Evolutionary conservation across 2,113 vertebrate species (phyloP).

Genomic region (Micronisus gabar): DNA sequence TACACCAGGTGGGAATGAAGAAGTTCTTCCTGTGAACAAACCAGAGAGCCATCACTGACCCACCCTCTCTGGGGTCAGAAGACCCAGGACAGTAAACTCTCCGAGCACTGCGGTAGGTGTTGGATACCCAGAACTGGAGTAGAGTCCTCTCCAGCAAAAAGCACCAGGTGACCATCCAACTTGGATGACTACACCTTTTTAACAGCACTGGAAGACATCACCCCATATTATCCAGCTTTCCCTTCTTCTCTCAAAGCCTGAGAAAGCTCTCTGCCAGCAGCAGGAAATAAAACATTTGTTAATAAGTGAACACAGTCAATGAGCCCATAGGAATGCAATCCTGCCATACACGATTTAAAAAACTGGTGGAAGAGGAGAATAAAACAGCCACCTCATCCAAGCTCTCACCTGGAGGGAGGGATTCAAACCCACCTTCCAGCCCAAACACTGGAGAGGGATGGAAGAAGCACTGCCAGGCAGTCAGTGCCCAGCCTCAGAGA

Average conservation of each 20-base stretch:
- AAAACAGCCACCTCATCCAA: neutral
- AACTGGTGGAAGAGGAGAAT: neutral
- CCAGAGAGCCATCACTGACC: neutral
- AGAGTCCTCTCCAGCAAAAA: neutral
- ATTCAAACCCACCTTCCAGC: neutral
- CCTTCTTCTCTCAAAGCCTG: neutral
- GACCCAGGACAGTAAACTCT: neutral
- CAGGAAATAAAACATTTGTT: neutral
- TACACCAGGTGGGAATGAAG: conserved; percentile 66
- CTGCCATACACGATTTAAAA: neutral
- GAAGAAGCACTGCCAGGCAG: neutral
- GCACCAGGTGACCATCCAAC: neutral
- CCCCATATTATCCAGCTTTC: neutral
- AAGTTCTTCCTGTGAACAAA: conserved; percentile 74
- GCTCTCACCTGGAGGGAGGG: neutral
- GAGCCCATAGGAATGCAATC: neutral
- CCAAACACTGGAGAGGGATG: neutral
- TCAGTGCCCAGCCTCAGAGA: neutral
- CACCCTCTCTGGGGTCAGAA: neutral
- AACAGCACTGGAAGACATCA: neutral
- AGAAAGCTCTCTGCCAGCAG: neutral
- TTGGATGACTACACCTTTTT: neutral
- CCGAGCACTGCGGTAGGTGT: neutral
- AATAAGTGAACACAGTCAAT: neutral
- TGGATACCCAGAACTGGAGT: neutral